Conservation (phyloP, 2,888 invertebrate genomes). For the Mythimna vitellina region DNA sequence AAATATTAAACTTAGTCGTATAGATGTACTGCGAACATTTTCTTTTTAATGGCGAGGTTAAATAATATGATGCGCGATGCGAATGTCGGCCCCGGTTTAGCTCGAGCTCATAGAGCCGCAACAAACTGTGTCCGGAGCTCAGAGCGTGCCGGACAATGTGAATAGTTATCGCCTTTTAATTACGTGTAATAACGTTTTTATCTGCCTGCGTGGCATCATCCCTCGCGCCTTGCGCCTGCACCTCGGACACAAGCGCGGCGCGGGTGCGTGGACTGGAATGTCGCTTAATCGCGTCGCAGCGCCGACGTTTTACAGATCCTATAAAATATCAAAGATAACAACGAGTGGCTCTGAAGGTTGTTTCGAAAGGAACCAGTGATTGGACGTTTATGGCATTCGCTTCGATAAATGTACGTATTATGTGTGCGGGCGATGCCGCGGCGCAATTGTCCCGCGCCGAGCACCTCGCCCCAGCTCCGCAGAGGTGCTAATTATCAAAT, state of each 20-base stretch:
- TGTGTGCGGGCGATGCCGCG: constrained; percentile 75
- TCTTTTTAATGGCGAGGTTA: constrained; percentile 89
- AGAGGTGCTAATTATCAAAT: constrained; percentile 90
- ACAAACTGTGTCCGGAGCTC: constrained; percentile 77
- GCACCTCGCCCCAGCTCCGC: constrained; percentile 72
- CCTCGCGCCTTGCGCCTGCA: constrained; percentile 69
- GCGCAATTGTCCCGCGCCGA: constrained; percentile 75
- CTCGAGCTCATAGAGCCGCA: constrained; percentile 77
- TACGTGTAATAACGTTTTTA: constrained; percentile 84
- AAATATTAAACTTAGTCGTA: constrained; percentile 90
- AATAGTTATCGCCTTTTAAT: constrained; percentile 86
- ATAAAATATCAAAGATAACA: constrained; percentile 91
- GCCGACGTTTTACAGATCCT: constrained; percentile 90
- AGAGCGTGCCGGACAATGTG: constrained; percentile 80
- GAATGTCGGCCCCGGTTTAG: constrained; percentile 81
- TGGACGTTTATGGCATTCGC: constrained; percentile 87
- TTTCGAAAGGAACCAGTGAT: constrained; percentile 84
- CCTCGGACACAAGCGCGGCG: constrained; percentile 54
- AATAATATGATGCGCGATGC: constrained; percentile 86
- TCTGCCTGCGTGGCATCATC: constrained; percentile 75
- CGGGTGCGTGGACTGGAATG: constrained; percentile 76
- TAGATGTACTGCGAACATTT: constrained; percentile 90
- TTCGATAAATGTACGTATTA: constrained; percentile 85
- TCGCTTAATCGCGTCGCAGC: constrained; percentile 86
- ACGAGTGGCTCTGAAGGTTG: constrained; percentile 83